Conservation (phyloP, 2,113 vertebrate species). For the Poeciliopsis turrubarensis region DNA sequence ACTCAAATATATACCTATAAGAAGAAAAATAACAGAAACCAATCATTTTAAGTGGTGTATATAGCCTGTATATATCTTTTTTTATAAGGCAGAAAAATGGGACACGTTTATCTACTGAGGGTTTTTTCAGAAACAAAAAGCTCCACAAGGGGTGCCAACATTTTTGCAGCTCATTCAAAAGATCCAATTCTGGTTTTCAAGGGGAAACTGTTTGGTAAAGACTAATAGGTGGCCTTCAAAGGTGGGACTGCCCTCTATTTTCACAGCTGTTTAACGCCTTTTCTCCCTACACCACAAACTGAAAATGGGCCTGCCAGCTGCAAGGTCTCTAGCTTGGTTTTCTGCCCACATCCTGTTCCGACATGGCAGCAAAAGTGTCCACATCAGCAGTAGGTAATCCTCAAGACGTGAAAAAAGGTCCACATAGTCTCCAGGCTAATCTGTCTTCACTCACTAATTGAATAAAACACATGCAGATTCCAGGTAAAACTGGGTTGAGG, state of each 20-base stretch:
- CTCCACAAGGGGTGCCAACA: background rate
- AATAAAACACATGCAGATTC: conserved; percentile 37
- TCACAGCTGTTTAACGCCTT: conserved; percentile 66
- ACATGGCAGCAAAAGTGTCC: conserved; percentile 40
- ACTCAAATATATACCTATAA: no score
- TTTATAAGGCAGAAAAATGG: no score
- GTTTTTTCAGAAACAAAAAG: background rate
- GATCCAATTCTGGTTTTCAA: conserved; percentile 14
- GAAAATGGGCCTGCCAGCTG: conserved; percentile 42
- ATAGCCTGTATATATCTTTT: no score
- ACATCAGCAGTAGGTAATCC: conserved; percentile 65
- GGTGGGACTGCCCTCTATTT: conserved; percentile 60
- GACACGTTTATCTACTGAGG: no score
- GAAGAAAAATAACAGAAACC: no score
- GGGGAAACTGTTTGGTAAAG: conserved; percentile 24
- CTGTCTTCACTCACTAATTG: conserved; percentile 32
- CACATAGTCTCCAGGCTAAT: background rate
- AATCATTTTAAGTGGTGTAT: no score
- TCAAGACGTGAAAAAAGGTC: conserved; percentile 41
- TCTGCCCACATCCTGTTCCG: conserved; percentile 53
- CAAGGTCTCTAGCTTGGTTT: conserved; percentile 42
- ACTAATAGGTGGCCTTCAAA: conserved; percentile 53
- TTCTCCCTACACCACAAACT: conserved; percentile 53
- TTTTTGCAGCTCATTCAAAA: background rate
- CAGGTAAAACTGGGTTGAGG: conserved; percentile 24